Evolutionary conservation across 1,140 invertebrate species (phyloP), one percentile per base, ranked within the genome.

Genomic region (Bombus impatiens): DNA sequence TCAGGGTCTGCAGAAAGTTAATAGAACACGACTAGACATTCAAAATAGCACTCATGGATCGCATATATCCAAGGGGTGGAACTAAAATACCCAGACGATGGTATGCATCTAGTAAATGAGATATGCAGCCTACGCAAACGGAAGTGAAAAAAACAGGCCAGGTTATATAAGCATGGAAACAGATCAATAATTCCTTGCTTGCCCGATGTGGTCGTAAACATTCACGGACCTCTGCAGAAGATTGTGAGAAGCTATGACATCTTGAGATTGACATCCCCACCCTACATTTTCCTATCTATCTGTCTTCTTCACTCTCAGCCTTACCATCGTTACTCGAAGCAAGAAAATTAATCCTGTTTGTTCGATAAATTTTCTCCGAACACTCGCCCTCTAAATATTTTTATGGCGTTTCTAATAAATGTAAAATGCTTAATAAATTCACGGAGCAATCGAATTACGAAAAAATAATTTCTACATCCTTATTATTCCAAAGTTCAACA

Each of bases 151-250:
- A 82, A 47, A 67, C 57, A 82, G 70, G 70, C 59, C 78, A 22
- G 10, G 78, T 82, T 86, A 86, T 67, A 75, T 86, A 75, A 86
- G 84, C 57, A 32, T 13, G 8, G 44, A 40, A 53, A 57, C 42
- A 72, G 78, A 86, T 86, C 84, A 86, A 86, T 86, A 86, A 86
- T 74, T 86, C 65, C 72, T 44, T 67, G 59, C 72, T 40, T 47
- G 59, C 12, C 71, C n/a, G 82, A 22, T n/a, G 22, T 62, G 32
- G 35, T n/a, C 37, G 44, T 76, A 70, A 84, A 77, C 74, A 53
- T 12, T 28, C 12, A 42, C 15, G 37, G 18, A 40, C 59, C 35
- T 40, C 40, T 15, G 42, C n/a, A 6, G 22, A 47, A 18, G 37
- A 75, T 53, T 32, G 0, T 37, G 12, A 32, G 44, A 57, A 25